Conservation (phyloP, 2,888 invertebrate species). For the Lissocephala sabroskyi region DNA sequence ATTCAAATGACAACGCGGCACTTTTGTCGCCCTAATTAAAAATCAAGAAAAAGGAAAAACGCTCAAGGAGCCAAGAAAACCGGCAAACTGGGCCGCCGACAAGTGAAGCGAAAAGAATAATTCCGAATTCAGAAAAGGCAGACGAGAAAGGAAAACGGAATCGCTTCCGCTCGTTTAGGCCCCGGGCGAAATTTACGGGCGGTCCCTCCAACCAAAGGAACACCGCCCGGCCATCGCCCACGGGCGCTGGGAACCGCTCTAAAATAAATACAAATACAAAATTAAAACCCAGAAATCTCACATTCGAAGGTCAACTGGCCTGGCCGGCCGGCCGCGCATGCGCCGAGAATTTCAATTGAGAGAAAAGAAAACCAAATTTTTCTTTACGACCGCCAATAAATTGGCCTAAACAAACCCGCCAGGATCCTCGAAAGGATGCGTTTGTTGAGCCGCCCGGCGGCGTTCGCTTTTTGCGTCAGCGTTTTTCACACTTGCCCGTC, state of each 20-base stretch:
- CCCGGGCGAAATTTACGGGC: slow-evolving; percentile 28
- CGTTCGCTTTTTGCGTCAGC: slow-evolving; percentile 22
- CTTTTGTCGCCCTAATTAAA: slow-evolving; percentile 53
- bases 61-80: too few relatives aligned
- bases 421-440: background rate
- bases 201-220: slow-evolving; percentile 12
- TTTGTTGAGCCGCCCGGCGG: background rate
- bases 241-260: slow-evolving; percentile 16
- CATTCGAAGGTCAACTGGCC: background rate
- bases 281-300: slow-evolving; percentile 1
- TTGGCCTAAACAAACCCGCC: slow-evolving; percentile 9
- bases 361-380: background rate
- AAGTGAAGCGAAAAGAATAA: background rate
- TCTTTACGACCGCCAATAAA: slow-evolving; percentile 24
- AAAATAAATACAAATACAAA: slow-evolving; percentile 9
- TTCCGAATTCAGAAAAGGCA: slow-evolving; percentile 1
- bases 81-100: background rate
- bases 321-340: slow-evolving; percentile 20
- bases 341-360: slow-evolving; percentile 28
- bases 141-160: slow-evolving; percentile 31
- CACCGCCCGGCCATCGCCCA: slow-evolving; percentile 28
- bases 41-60: slow-evolving; percentile 28
- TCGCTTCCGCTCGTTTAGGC: slow-evolving; percentile 39
- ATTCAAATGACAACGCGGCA: slow-evolving; percentile 37
- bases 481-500: slow-evolving; percentile 49